Evolutionary conservation across 2,113 vertebrate genomes (phyloP), one percentile per base, ranked within the genome.

Genomic region (Cheirogaleus medius): DNA sequence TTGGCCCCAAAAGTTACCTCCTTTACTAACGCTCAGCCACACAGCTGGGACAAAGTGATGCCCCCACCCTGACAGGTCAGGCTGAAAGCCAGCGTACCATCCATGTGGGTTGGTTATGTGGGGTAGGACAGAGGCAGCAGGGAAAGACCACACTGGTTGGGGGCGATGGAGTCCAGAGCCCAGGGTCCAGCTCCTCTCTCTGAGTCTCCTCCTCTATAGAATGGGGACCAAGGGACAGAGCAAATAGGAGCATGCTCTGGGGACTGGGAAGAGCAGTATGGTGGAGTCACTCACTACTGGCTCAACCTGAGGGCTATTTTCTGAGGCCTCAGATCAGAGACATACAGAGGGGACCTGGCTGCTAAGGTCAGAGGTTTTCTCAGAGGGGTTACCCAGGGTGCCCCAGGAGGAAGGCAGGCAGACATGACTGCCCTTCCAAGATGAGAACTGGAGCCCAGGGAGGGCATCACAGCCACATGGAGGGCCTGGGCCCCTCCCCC

Each of bases 61-160:
- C 14, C 18, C 29, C 29, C 6, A 52, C 23, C n/a, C 49, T 58
- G 47, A 47, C 63, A 25, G 6, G 23, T 21, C 44, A 11, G 60
- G 56, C 58, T 12, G 2, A 27, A 23, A 91, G n/a, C 52, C 8
- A 3, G 56, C 15, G 39, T 4, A 8, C 25, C 2, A 6, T 0
- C 14, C 29, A 1, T 7, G 34, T 9, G 47, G 52, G 21, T 20
- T 10, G 52, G 21, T 20, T 12, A 52, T 0, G 3, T 32, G 20
- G 34, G 9, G 47, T 1, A 18, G 32, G 56, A 54, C 1, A 0
- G 23, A 42, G 60, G 23, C 0, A 12, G n/a, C 27, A 23, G 58
- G 5, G 29, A 11, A 5, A 42, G 10, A 34, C 3, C 4, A 10
- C 14, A 25, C 6, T 3, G n/a, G 37, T n/a, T 23, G 15, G 37